phyloP scores from a whole-genome alignment of 2,113 vertebrate species.

The Leucosticte australis region DNA sequence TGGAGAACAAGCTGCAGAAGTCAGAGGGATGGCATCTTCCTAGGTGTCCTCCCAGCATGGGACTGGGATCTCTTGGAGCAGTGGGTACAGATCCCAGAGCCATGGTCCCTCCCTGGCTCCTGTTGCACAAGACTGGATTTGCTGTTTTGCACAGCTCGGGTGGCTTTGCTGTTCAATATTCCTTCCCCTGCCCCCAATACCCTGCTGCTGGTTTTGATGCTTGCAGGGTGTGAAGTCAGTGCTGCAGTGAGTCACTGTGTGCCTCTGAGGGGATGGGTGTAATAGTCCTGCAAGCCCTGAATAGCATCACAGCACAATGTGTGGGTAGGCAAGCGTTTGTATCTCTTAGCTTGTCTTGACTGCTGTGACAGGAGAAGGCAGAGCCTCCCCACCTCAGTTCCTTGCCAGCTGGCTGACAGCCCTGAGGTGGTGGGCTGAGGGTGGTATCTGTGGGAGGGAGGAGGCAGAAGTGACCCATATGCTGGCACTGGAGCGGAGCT shows the following conservation, averaged over 20 bases:
- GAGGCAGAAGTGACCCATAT: rapidly evolving
- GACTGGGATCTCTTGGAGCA: neutral
- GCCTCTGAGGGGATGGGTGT: neutral
- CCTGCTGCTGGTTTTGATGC: neutral
- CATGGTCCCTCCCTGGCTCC: neutral
- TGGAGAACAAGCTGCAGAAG: neutral
- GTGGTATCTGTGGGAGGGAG: neutral
- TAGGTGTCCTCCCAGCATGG: neutral
- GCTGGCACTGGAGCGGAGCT: neutral
- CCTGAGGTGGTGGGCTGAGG: neutral
- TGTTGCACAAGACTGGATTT: neutral
- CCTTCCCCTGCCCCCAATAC: neutral
- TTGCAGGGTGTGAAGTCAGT: neutral
- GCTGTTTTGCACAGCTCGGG: rapidly evolving
- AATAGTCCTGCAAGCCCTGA: neutral
- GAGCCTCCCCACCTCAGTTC: neutral
- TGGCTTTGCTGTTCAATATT: rapidly evolving
- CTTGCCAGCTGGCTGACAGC: neutral
- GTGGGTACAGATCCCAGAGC: rapidly evolving
- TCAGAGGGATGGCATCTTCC: neutral
- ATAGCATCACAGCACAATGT: neutral
- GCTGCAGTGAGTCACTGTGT: neutral
- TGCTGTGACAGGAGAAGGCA: neutral
- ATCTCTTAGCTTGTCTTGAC: neutral
- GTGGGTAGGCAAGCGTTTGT: neutral